Evolutionary conservation across 2,113 vertebrate species (phyloP).

Genomic region (Mormoops blainvillei): DNA sequence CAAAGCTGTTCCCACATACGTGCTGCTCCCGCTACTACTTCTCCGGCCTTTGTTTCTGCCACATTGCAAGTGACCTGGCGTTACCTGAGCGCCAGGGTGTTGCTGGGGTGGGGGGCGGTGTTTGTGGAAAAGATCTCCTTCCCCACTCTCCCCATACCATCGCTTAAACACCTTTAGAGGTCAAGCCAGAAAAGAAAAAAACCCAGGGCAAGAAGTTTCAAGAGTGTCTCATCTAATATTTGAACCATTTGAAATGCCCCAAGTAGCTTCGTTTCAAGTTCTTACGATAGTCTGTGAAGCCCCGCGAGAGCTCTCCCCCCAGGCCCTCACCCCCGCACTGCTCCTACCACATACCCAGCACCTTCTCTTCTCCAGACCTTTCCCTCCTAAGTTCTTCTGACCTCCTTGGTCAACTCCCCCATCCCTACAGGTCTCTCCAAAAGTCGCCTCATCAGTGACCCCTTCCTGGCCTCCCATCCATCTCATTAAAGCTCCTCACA

Average conservation of each 20-base stretch:
- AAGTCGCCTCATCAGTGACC: accelerated
- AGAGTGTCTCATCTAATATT: not conserved
- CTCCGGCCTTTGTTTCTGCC: not conserved
- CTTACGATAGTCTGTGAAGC: too few species aligned
- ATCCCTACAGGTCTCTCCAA: accelerated
- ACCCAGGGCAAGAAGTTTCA: not conserved
- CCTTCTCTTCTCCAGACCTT: accelerated
- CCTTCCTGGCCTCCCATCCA: accelerated
- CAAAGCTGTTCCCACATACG: accelerated
- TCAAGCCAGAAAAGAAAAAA: not conserved
- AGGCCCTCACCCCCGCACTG: accelerated
- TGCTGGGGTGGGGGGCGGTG: accelerated
- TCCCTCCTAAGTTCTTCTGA: not conserved
- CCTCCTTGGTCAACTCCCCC: not conserved
- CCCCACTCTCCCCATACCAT: accelerated
- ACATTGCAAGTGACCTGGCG: accelerated
- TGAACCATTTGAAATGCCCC: too few species aligned
- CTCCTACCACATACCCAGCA: accelerated
- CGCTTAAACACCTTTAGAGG: not conserved
- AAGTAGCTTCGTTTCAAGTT: not conserved
- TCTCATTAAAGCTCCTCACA: not conserved
- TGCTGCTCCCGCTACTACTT: accelerated
- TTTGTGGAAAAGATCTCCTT: not conserved
- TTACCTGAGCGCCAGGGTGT: not conserved
- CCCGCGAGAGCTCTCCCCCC: accelerated